Evolutionary conservation across 2,113 vertebrate genomes (phyloP).

Genomic region (Gracilinanus agilis): DNA sequence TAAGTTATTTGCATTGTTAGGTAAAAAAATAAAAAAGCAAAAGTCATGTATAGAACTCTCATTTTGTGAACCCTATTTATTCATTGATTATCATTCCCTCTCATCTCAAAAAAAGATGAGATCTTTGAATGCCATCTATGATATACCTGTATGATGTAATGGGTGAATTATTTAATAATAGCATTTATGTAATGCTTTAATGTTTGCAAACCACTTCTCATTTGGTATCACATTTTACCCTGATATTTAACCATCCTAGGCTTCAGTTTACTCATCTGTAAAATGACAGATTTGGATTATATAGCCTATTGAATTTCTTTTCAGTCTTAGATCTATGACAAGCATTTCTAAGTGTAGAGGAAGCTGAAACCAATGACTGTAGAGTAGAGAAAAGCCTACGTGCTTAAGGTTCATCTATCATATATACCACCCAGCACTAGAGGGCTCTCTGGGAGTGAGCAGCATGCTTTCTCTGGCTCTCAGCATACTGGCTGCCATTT

Average conservation of each 20-base stretch:
- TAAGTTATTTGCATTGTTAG: neutral
- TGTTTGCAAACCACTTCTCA: neutral
- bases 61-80: neutral
- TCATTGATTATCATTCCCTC: neutral
- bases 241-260: neutral
- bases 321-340: neutral
- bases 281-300: neutral
- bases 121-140: neutral
- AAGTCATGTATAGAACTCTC: neutral
- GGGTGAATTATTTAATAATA: neutral
- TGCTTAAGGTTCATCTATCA: neutral
- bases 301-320: neutral
- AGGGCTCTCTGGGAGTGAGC: neutral
- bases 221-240: neutral
- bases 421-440: neutral
- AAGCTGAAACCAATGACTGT: neutral
- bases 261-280: neutral
- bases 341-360: neutral
- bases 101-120: neutral
- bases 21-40: too few species aligned
- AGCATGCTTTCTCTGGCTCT: neutral
- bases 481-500: neutral
- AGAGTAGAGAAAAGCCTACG: neutral
- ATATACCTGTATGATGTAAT: neutral
- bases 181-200: neutral